Evolutionary conservation across 2,113 vertebrate genomes (phyloP), one percentile per base, ranked within the genome.

Genomic region (Notarius quadriscutis): DNA sequence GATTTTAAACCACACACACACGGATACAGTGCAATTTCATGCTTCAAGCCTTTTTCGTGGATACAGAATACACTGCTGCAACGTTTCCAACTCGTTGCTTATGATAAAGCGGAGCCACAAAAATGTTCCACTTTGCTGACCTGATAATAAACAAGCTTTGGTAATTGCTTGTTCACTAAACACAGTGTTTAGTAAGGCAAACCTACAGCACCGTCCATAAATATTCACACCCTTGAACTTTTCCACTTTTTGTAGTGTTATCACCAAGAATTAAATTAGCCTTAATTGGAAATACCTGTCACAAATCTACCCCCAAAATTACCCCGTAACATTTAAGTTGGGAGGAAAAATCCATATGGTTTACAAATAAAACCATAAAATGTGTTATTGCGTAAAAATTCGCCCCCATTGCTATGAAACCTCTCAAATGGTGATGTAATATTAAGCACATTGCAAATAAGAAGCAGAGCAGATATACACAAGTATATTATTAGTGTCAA

Each of bases 21-120:
- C 34, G 22, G 34, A 74, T 27, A 71, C 27, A 18, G 77, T 7
- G 2, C 53, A 80, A 80, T 80, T 57, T 80, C 53, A 80, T 8
- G 25, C 55, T 57, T 80, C 78, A 58, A 58, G 15, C 55, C 53
- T 58, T 80, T 80, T 41, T 75, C 18, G 41, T 41, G 41, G 41
- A 4, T 58, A 80, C 27, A 58, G 34, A 80, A 58, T 80, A 80
- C n/a, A 34, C 75, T 80, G 14, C 53, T 80, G 78, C 53, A 58
- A 57, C 20, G 27, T 80, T 80, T 34, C 51, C 50, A 4, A 53
- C 11, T 25, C 48, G 12, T 53, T 79, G 77, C 25, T 77, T n/a
- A 20, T 14, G 11, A 53, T 17, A 17, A 15, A 27, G 41, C 41
- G 41, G 41, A 4, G 41, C 41, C 41, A 41, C 41, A 41, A 41